Evolutionary conservation across 2,888 invertebrate genomes (phyloP), one percentile per base, ranked within the genome.

Genomic region (Dicranocentrus wangi): DNA sequence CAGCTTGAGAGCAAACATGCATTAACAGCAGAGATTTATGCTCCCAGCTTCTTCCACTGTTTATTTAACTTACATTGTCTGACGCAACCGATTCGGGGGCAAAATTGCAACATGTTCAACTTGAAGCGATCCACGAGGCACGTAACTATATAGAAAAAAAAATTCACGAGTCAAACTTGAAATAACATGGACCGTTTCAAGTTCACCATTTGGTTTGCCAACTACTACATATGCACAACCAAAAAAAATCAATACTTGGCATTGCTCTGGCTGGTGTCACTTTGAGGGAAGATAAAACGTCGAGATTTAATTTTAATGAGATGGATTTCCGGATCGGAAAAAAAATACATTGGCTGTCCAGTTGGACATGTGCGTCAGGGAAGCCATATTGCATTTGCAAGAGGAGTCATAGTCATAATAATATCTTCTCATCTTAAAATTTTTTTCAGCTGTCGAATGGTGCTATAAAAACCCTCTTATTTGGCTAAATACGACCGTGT

Each of bases 241-340:
- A n/a, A n/a, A n/a, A n/a, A n/a, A n/a, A n/a, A n/a, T n/a, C n/a
- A n/a, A n/a, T n/a, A 17, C 51, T n/a, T 51, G n/a, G n/a, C 51
- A 17, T 51, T 51, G n/a, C n/a, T 10, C 3, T 10, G n/a, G 13
- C 47, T n/a, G 2, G 5, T 10, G 13, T n/a, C 13, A 47, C n/a
- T 55, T 19, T 2, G 21, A 55, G 19, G 55, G 21, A 55, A 21
- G 55, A 55, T n/a, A 71, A 65, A 53, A 5, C 32, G 25, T 39
- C 10, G 58, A 75, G 69, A 69, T 77, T 77, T 77, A 28, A 19
- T 63, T 69, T 60, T 71, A 79, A 79, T 71, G 71, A 72, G 51
- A 10, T 47, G 73, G 80, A 80, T 80, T 80, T 80, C 80, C 80
- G 80, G 51, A 72, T 21, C 17, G 5, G 15, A 61, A 28, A 32